Percentiles rank a stretch among this genome's conserved stretches.
These are phyloP conservation scores for Rhinoderma darwinii DNA, from an alignment of 2,113 vertebrate genomes.

Conservation along the genomic window DNA sequence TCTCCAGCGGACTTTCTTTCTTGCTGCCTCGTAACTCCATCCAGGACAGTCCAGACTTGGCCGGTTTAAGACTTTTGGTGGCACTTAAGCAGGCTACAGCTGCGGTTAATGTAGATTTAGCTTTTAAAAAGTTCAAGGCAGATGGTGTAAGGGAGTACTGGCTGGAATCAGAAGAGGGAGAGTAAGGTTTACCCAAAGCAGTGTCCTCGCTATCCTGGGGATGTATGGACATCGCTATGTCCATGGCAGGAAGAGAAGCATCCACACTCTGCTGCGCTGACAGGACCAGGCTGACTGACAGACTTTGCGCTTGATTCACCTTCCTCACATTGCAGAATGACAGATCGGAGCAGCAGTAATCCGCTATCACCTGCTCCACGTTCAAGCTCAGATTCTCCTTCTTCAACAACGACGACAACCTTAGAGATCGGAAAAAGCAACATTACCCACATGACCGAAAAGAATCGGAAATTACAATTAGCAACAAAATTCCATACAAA, in stretches of 20 bases:
- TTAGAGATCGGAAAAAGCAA: constrained; percentile 54
- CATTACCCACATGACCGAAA: not conserved
- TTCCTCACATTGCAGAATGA: constrained; percentile 73
- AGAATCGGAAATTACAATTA: too few relatives aligned
- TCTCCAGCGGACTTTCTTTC: constrained; percentile 80
- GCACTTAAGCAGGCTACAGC: constrained; percentile 81
- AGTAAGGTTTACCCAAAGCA: constrained; percentile 59
- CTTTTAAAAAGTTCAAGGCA: constrained; percentile 87
- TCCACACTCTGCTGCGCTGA: constrained; percentile 75
- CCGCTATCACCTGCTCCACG: constrained; percentile 87
- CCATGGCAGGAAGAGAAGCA: constrained; percentile 70
- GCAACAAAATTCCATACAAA: too few relatives aligned
- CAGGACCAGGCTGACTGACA: constrained; percentile 70
- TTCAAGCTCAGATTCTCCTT: constrained; percentile 83
- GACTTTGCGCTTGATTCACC: constrained; percentile 65
- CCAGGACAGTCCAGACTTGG: constrained; percentile 80
- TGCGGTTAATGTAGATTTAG: constrained; percentile 82
- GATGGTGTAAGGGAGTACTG: constrained; percentile 84
- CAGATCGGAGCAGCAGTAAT: constrained; percentile 86
- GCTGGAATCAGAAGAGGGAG: constrained; percentile 62
- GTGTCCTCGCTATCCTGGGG: constrained; percentile 59
- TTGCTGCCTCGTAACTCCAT: constrained; percentile 84
- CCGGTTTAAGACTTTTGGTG: constrained; percentile 68
- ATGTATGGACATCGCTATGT: constrained; percentile 62
- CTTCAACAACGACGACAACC: constrained; percentile 81